Percentiles rank a stretch among this genome's conserved stretches.
Evolutionary conservation across 92 coral and sea anemone species (phyloP).

Genomic region (Epizoanthus ramosus): DNA sequence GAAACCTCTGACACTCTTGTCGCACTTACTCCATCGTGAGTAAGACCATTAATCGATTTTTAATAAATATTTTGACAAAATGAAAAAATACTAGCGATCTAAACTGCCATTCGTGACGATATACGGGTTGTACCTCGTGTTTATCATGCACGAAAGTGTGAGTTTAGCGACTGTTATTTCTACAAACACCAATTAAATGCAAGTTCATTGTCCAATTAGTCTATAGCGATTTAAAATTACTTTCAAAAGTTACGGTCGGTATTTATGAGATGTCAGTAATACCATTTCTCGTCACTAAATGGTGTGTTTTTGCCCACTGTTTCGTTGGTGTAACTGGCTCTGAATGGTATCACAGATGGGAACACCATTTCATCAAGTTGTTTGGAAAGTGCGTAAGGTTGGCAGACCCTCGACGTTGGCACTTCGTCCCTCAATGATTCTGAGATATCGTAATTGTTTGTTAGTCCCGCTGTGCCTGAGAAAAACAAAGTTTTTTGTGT

Average conservation of each 20-base stretch:
- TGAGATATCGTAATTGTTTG: neutral
- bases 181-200: no score
- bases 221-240: no score
- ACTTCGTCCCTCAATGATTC: neutral
- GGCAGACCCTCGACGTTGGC: constrained; percentile 17
- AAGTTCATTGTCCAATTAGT: no score
- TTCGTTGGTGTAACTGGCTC: constrained; percentile 35
- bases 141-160: no score
- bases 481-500: neutral
- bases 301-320: neutral
- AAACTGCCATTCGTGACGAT: no score
- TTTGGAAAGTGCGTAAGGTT: constrained; percentile 50
- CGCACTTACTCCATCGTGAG: no score
- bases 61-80: no score
- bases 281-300: constrained; percentile 27
- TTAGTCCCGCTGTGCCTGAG: neutral
- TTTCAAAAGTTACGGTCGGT: neutral
- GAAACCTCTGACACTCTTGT: no score
- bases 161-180: no score
- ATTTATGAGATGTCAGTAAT: neutral
- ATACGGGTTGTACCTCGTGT: no score
- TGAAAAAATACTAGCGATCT: no score
- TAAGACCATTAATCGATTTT: no score
- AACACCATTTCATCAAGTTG: constrained; percentile 56
- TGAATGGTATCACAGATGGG: constrained; percentile 64